phyloP scores from a whole-genome alignment of 2,797 vertebrate species.

The Margarornis squamiger region DNA sequence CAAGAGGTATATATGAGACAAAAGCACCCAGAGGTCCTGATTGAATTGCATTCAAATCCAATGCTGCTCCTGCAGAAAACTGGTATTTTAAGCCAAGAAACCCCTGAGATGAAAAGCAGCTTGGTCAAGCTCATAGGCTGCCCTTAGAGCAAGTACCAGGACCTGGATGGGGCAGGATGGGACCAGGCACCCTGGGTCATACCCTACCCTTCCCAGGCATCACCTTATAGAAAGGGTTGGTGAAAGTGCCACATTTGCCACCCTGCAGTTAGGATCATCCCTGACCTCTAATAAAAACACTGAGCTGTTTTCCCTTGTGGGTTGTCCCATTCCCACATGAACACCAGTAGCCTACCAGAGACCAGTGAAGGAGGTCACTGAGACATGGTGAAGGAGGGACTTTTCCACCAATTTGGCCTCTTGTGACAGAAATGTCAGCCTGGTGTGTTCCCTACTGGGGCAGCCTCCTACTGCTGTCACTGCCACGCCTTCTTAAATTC shows the following conservation, averaged over 20 bases:
- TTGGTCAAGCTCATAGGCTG: background rate
- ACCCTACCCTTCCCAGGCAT: background rate
- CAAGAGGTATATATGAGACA: background rate
- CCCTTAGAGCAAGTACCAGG: background rate
- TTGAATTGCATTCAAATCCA: background rate
- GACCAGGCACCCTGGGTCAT: too few relatives aligned
- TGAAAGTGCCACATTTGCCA: rapidly evolving
- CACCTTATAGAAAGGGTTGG: rapidly evolving
- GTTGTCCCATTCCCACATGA: rapidly evolving
- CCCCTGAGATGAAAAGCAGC: background rate
- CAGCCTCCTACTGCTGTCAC: rapidly evolving
- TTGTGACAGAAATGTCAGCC: rapidly evolving
- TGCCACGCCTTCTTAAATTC: background rate
- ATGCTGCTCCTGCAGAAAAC: background rate
- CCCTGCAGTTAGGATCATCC: background rate
- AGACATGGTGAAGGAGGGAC: rapidly evolving
- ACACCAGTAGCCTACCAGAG: rapidly evolving
- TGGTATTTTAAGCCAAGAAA: background rate
- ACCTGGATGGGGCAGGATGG: background rate
- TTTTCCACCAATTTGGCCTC: background rate
- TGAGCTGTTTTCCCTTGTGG: background rate
- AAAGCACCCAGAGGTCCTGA: background rate
- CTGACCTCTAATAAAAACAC: background rate
- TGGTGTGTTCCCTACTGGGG: background rate
- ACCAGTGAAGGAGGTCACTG: too few relatives aligned